Evolutionary conservation across 2,113 vertebrate species (phyloP), one percentile per base, ranked within the genome.

Genomic region (Eclectus roratus): DNA sequence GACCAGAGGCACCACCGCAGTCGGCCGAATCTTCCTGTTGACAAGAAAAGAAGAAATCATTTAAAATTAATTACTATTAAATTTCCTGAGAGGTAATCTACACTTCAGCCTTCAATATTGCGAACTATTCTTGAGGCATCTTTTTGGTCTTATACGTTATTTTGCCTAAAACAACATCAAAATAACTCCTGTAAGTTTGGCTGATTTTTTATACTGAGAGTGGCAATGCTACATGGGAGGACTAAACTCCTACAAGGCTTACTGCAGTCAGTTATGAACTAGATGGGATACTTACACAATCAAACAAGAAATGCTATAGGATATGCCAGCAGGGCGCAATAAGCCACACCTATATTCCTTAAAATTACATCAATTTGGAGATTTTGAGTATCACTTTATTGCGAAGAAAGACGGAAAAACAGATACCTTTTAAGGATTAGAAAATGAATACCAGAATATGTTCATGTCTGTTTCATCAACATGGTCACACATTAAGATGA

Each of bases 11-110:
- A 14, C 99, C 98, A 89, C 99, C 99, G 29, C 99, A 99, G 95
- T 99, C 99, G 5, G 98, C 98, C 17, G 99, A 99, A 96, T 99
- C 99, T 89, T 99, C 99, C 99, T 99, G 98, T 94, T 43, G 63
- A 79, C 87, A 96, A 98, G 86, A 95, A 74, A 92, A 96, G 81
- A 77, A 94, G 49, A 94, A 80, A 50, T 37, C 33, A 44, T 81
- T 93, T 91, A 84, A 47, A 27, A 84, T 37, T 29, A 71, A 44
- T 11, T 68, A 49, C 23, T 49, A 10, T 24, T 39, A 58, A 33
- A 7, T 46, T 56, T 52, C 39, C 43, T 21, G 7, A 69, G 15
- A 80, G 85, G 8, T 41, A 80, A 88, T 5, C 64, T 91, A 49
- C 16, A 20, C 24, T 47, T 69, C 44, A 86, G 20, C 11, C 50